phyloP scores from a whole-genome alignment of 2,113 vertebrate species.

The Catagonus wagneri region DNA sequence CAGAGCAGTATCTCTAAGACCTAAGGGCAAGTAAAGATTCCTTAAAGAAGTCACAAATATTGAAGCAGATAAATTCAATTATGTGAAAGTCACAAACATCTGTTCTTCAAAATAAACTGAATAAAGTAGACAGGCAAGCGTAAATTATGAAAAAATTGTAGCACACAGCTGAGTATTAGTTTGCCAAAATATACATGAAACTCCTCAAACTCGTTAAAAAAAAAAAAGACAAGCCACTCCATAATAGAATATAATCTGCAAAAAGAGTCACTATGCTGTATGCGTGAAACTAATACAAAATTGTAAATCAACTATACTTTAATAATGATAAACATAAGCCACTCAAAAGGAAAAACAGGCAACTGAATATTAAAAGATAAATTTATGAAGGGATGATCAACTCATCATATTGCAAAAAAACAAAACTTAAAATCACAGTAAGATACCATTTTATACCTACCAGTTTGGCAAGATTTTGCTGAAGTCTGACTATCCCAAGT shows the following conservation, averaged over 20 bases:
- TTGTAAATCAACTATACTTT: not conserved
- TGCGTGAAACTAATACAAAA: not conserved
- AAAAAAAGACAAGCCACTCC: not conserved
- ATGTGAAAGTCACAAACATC: not conserved
- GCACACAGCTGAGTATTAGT: not conserved
- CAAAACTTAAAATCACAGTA: not conserved
- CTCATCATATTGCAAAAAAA: not conserved
- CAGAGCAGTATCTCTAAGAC: not conserved
- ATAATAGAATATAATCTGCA: not conserved
- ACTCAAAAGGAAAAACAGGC: not conserved
- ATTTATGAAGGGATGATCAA: not conserved
- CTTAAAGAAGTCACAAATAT: not conserved
- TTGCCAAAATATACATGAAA: not conserved
- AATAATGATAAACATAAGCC: not conserved
- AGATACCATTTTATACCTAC: not conserved
- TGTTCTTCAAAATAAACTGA: not conserved
- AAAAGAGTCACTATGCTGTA: not conserved
- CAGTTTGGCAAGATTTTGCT: not conserved
- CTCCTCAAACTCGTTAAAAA: conserved; percentile 1
- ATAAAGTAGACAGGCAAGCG: not conserved
- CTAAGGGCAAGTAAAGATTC: not conserved
- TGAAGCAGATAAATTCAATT: not conserved
- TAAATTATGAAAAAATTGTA: not conserved
- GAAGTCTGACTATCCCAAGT: not conserved
- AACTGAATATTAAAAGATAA: not conserved